Base-by-base conservation (phyloP, 1,140 invertebrate species). In the Cecropterus lyciades region DNA sequence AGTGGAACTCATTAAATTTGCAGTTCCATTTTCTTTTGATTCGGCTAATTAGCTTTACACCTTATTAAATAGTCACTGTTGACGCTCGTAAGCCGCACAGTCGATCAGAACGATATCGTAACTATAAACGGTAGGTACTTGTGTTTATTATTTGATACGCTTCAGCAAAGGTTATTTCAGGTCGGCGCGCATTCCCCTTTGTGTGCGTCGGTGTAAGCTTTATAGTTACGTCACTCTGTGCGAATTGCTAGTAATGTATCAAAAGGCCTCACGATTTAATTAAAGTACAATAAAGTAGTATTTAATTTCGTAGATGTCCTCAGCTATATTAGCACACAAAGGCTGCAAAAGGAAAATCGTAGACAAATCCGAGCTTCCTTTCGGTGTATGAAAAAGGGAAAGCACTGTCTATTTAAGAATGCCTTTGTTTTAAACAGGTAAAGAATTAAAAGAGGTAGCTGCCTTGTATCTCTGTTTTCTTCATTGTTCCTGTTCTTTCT, bases 351-450 rank as follows among this genome's bases (percentile, higher is more conserved):
- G 30, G 10, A 62, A 62, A 62, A 40, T 62, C 46, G 42, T 49
- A 62, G 59, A 62, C 59, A 62, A 62, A 62, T 62, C 46, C 30
- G 20, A 20, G 59, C 46, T 63, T 40, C 17, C 59, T 63, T 51
- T 42, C 17, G 30, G 59, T 63, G 30, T 62, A 51, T 51, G 46
- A 51, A 62, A 63, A 63, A 51, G 59, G 46, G 59, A 63, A 51
- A 63, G 30, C 46, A 63, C 46, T 63, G 59, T 63, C 59, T 63
- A 63, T 63, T 63, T 63, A 62, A 62, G 46, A 62, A 62, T 62
- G 30, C 46, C 59, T 62, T 62, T 62, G 59, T 62, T 62, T 62
- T 62, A 51, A 51, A 62, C 30, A 62, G 46, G 59, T 62, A 51
- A 62, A 51, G 46, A 51, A 62, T 62, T 62, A 62, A 62, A 62